Percentiles rank a stretch among this genome's conserved stretches.
phyloP scores from a whole-genome alignment of 2,797 vertebrate genomes.

The Semaprochilodus insignis region DNA sequence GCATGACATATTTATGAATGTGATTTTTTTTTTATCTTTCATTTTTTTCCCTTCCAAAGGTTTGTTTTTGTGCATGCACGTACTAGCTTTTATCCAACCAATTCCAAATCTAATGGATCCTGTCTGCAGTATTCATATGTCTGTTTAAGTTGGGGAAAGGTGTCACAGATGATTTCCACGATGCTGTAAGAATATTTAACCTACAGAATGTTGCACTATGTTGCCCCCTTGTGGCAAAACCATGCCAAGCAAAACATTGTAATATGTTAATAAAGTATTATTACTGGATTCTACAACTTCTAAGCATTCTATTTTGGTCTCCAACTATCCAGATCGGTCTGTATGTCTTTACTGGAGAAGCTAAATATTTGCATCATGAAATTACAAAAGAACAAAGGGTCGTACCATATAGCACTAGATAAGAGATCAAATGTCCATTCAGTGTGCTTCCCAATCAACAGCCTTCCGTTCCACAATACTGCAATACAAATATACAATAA shows the following conservation, averaged over 20 bases:
- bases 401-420: no score
- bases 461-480: no score
- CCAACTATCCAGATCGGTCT: no score
- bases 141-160: neutral
- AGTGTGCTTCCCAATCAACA: no score
- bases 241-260: neutral
- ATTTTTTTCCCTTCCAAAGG: neutral
- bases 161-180: neutral
- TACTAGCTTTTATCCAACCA: neutral
- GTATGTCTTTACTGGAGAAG: no score
- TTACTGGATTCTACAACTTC: neutral
- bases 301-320: no score
- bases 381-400: no score
- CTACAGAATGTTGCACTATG: neutral
- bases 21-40: neutral
- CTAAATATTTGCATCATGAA: no score
- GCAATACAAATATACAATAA: no score
- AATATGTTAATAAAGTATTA: neutral
- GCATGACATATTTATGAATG: neutral
- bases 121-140: neutral
- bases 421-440: no score
- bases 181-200: neutral
- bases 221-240: neutral
- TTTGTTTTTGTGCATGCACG: neutral
- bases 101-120: neutral